A percentile compares a stretch with the other conserved stretches of the same genome.
These are phyloP conservation scores for Canis aureus DNA, from an alignment of 2,113 vertebrate genomes.

Conservation along the genomic window DNA sequence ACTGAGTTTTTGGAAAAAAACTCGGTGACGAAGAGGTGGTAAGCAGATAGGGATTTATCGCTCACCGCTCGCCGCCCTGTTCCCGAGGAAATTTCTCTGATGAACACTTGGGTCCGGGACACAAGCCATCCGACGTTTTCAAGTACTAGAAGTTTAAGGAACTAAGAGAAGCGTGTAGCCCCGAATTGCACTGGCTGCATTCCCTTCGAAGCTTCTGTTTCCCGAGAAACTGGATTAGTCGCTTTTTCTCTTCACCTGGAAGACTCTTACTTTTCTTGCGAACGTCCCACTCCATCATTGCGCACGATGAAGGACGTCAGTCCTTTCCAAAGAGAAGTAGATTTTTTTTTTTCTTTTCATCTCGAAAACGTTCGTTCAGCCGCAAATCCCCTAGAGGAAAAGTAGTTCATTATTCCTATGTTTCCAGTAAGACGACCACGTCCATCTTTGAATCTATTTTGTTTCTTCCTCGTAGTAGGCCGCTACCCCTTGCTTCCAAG, in stretches of 20 bases:
- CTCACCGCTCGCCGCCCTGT: accelerated
- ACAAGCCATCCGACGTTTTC: background rate
- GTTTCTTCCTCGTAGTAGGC: background rate
- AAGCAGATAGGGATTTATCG: background rate
- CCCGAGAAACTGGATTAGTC: background rate
- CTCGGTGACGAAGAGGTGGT: background rate
- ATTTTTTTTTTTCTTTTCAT: background rate
- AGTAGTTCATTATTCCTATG: background rate
- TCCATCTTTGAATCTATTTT: background rate
- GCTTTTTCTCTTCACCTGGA: background rate
- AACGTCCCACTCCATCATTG: background rate
- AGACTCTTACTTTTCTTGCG: background rate
- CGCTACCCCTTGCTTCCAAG: background rate
- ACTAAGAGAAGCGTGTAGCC: background rate
- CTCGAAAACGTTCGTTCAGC: background rate
- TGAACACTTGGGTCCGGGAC: background rate
- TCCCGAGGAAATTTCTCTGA: background rate
- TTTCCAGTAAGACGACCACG: background rate
- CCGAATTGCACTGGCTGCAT: accelerated
- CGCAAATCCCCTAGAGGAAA: background rate
- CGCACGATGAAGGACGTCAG: background rate
- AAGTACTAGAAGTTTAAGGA: background rate
- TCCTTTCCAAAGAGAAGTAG: background rate
- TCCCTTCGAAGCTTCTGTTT: background rate
- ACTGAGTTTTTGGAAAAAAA: too few relatives aligned